Base-by-base conservation (phyloP, 2,888 invertebrate species). In the Steinernema hermaphroditum region DNA sequence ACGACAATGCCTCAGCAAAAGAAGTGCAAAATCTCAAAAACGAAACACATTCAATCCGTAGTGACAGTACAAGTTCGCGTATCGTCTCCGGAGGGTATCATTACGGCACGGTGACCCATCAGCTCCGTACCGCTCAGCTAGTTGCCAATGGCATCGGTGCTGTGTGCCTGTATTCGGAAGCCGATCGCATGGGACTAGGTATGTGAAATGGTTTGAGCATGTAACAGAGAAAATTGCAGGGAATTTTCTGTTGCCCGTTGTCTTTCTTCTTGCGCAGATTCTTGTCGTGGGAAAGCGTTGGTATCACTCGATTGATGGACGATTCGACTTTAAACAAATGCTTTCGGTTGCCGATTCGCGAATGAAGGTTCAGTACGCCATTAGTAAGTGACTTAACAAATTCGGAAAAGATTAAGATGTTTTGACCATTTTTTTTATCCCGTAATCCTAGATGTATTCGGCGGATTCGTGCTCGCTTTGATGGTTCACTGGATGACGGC, bases 101-200 rank as follows among this genome's bases (percentile, higher is more conserved):
- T 16, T 54, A 54, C 27, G 54, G 54, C 4, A 54, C 54, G 6
- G 54, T 27, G 16, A 54, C 54, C n/a, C 16, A 76, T 68, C 77
- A 78, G 73, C 68, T 78, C n/a, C 77, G 78, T 22, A 75, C 74
- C 2, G 77, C 75, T 4, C 78, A 78, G 24, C 44, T 78, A 29
- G 69, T 78, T 44, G 72, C 73, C 14, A 57, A 79, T 27, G 72
- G 37, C 37, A 44, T 78, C 37, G 74, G 72, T 29, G 71, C 70
- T 9, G n/a, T 78, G 12, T 68, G 74, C 19, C 74, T 78, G 16
- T 78, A 78, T 43, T 69, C 77, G 68, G 73, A 74, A 44, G 70
- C 75, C 34, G 43, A 62, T 43, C 68, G 57, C n/a, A 72, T 72
- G 43, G 68, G 72, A 43, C 27, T 72, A 16, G 37, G 37, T 57